Percentiles rank a stretch among this genome's conserved stretches.
Conservation (phyloP, 2,888 invertebrate species). For the Petrophora chlorosata region DNA sequence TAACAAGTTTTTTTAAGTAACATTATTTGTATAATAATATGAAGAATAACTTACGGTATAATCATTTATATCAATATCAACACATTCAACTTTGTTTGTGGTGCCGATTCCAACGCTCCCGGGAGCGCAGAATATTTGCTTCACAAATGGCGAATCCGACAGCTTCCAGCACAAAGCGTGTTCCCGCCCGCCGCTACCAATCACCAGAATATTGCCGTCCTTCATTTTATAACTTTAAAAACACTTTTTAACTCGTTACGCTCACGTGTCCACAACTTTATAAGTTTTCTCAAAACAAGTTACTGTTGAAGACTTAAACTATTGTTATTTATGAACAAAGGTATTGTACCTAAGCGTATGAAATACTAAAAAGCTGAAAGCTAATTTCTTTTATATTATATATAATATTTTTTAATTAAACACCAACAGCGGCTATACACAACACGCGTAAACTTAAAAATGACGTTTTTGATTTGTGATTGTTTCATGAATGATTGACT, state of each 20-base stretch:
- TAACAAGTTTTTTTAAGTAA: no score
- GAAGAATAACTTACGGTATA: constrained; percentile 84
- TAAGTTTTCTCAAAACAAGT: background rate
- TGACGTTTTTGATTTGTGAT: constrained; percentile 35
- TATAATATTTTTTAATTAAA: background rate
- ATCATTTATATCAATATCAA: constrained; percentile 86
- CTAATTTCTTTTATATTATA: no score
- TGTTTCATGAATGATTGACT: constrained; percentile 5
- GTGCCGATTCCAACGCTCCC: constrained; percentile 94
- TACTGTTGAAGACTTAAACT: background rate
- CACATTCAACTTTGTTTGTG: constrained; percentile 87
- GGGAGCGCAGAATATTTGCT: constrained; percentile 91
- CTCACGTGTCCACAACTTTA: constrained; percentile 45
- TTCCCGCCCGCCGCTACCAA: constrained; percentile 97
- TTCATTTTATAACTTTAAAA: constrained; percentile 49
- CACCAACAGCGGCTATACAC: constrained; percentile 42
- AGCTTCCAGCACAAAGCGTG: constrained; percentile 98
- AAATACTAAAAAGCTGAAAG: background rate
- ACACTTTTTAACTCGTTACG: constrained; percentile 24
- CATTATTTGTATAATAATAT: no score
- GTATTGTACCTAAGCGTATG: background rate
- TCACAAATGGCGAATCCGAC: constrained; percentile 89
- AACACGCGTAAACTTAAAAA: constrained; percentile 66
- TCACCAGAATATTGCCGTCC: constrained; percentile 87
- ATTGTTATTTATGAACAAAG: background rate